Evolutionary conservation across 2,797 vertebrate species (phyloP), one percentile per base, ranked within the genome.

Genomic region (Pantherophis vulpinus): DNA sequence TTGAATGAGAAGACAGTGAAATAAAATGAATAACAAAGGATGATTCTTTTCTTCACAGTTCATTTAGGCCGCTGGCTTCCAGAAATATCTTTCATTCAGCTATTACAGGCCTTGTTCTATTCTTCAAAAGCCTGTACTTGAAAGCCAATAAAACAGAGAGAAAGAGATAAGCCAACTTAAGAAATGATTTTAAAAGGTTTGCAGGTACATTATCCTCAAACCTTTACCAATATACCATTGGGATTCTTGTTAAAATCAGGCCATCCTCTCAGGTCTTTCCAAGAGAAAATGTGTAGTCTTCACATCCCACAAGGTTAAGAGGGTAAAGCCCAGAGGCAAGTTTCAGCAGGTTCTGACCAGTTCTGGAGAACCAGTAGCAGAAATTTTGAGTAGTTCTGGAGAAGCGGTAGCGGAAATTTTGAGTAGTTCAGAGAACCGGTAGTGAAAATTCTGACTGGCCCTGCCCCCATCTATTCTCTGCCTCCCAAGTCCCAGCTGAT

Each of bases 41-140:
- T 32, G 88, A 94, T 93, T 91, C 61, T 93, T 91, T 90, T 70
- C 20, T 58, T 86, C 13, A 83, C 14, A 93, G 25, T 83, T 2
- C 59, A 16, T 56, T 58, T 91, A 0, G 74, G 59, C 25, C 61
- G 2, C 90, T 91, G 27, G 90, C 83, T 90, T 37, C 66, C 92
- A 94, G 59, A 74, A 91, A 89, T 91, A 92, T 74, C 89, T 95
- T 94, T 92, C 42, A 70, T n/a, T 83, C 87, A 92, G 59, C 87
- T 93, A 63, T 88, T 96, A 95, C 92, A 60, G 27, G 37, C 91
- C 90, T 63, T 55, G 66, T n/a, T 93, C 87, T 90, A 1, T 92
- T 20, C 37, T 58, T 91, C 63, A 87, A 87, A 37, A 14, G 92
- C 89, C 54, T 91, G 1, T 87, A 90, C 51, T 11, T 90, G 66